Conservation (phyloP, 2,113 vertebrate species). For the Channa argus region DNA sequence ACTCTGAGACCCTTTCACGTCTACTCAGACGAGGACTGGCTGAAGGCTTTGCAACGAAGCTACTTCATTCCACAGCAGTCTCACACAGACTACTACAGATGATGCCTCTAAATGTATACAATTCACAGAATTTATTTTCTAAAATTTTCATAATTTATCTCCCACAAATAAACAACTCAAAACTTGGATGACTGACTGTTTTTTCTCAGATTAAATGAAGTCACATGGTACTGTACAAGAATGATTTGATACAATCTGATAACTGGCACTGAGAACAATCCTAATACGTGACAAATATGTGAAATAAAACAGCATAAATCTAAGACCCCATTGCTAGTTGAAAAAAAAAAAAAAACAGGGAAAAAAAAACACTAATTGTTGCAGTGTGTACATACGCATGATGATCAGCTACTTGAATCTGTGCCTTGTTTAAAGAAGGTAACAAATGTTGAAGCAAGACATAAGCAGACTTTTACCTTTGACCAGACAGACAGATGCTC, state of each 20-base stretch:
- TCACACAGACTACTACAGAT: conserved; percentile 69
- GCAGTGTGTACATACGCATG: not conserved
- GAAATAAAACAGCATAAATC: not conserved
- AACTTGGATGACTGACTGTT: not conserved
- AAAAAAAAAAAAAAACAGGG: conserved; percentile 4
- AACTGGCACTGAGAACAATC: conserved; percentile 5
- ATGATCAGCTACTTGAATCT: too few species aligned
- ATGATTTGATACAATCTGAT: conserved; percentile 27
- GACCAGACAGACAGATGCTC: not conserved
- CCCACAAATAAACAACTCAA: not conserved
- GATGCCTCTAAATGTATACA: conserved; percentile 8
- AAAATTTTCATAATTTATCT: too few species aligned
- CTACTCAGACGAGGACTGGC: conserved; percentile 41
- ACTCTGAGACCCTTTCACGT: conserved; percentile 59
- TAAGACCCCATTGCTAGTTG: not conserved
- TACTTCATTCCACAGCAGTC: conserved; percentile 74
- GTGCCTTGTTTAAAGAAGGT: not conserved
- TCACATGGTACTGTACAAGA: conserved; percentile 12
- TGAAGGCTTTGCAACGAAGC: conserved; percentile 9
- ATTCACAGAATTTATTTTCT: too few species aligned
- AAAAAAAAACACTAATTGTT: too few species aligned
- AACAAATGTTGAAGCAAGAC: conserved; percentile 4
- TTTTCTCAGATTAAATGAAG: conserved; percentile 35
- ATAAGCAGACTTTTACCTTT: not conserved
- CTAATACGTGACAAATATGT: not conserved